Evolutionary conservation across 2,113 vertebrate species (phyloP).

Genomic region (Chloebia gouldiae): DNA sequence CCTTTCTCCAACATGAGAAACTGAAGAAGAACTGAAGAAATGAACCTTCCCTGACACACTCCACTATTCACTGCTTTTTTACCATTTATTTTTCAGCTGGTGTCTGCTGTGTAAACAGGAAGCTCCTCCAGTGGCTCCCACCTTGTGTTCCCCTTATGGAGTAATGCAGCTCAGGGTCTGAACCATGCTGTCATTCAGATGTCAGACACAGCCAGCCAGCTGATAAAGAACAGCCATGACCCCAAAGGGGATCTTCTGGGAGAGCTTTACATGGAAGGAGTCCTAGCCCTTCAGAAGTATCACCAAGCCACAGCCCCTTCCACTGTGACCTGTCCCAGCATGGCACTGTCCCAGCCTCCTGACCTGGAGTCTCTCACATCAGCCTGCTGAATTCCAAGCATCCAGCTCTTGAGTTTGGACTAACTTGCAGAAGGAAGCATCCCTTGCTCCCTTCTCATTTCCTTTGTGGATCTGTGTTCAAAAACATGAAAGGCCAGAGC

Average conservation of each 20-base stretch:
- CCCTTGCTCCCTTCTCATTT: background rate
- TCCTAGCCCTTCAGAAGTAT: background rate
- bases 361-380: background rate
- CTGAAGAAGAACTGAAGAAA: background rate
- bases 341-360: accelerated
- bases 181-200: accelerated
- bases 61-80: background rate
- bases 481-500: background rate
- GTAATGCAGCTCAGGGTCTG: background rate
- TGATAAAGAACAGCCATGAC: background rate
- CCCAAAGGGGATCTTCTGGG: background rate
- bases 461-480: background rate
- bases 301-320: background rate
- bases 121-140: background rate
- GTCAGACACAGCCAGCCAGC: background rate
- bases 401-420: background rate
- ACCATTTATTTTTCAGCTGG: background rate
- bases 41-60: background rate
- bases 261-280: background rate
- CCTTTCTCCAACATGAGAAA: background rate
- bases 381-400: background rate
- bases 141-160: accelerated
- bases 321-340: background rate
- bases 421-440: background rate
- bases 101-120: background rate